A percentile compares a stretch with the other conserved stretches of the same genome.
These are phyloP conservation scores for Protodeltote pygarga DNA, from an alignment of 2,888 invertebrate species.

Conservation along the genomic window DNA sequence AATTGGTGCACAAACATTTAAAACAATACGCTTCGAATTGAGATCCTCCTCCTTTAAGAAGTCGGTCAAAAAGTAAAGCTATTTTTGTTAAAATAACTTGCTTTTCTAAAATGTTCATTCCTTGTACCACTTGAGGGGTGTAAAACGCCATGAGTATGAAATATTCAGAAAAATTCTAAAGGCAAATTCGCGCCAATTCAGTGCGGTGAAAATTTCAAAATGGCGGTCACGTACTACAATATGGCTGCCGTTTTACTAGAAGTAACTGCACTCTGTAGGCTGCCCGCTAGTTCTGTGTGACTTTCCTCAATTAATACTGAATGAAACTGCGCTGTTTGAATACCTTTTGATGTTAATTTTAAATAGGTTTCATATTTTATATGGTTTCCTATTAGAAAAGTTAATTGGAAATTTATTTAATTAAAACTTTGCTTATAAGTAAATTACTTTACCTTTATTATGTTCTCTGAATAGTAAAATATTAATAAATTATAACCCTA, in stretches of 20 bases:
- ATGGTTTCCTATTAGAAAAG: no score
- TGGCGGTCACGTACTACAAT: constrained; percentile 40
- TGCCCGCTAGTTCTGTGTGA: constrained; percentile 26
- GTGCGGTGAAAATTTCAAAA: constrained; percentile 20
- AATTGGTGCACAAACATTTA: no score
- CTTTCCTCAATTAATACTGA: constrained; percentile 16
- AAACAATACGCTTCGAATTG: no score
- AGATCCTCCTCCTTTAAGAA: no score
- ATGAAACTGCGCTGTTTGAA: constrained; percentile 10
- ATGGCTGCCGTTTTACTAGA: constrained; percentile 35
- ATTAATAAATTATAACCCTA: no score
- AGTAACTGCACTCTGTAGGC: constrained; percentile 21
- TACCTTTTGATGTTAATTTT: neutral
- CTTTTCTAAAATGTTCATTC: no score
- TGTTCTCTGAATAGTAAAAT: no score
- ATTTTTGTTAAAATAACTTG: no score
- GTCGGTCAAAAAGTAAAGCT: no score
- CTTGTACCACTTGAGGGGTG: constrained; percentile 10
- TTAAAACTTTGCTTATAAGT: no score
- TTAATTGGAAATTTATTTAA: no score
- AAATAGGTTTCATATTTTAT: neutral
- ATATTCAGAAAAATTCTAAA: constrained; percentile 34
- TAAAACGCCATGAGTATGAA: constrained; percentile 36
- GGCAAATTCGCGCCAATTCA: constrained; percentile 33
- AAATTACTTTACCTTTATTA: no score